Conservation (phyloP, 1,140 invertebrate species). For the Nomia melanderi region DNA sequence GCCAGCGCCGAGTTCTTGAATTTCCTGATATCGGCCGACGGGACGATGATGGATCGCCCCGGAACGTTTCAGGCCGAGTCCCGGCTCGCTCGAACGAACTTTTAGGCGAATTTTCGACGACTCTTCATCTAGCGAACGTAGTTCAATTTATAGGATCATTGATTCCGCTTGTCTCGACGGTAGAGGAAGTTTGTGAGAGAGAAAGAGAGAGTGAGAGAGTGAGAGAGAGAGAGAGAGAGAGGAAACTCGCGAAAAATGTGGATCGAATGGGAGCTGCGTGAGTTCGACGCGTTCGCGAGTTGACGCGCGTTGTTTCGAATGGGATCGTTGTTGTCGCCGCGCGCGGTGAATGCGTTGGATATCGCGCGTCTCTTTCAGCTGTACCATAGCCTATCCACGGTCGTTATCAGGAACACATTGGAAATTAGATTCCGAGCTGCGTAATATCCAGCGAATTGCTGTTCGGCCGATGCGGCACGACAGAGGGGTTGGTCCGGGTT, state of each 20-base stretch:
- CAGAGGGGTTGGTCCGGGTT: neutral
- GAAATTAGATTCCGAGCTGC: constrained; percentile 37
- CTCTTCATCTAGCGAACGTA: constrained; percentile 36
- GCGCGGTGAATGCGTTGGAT: neutral
- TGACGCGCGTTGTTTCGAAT: constrained; percentile 19
- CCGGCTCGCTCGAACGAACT: neutral
- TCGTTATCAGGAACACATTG: constrained; percentile 36
- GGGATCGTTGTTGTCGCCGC: constrained; percentile 6
- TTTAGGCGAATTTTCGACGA: constrained; percentile 26
- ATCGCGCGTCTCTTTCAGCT: constrained; percentile 14
- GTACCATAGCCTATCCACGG: constrained; percentile 33
- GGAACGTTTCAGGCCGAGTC: neutral
- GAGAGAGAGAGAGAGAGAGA: neutral
- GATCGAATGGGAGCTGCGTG: neutral
- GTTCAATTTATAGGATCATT: constrained; percentile 34
- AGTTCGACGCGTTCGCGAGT: constrained; percentile 35
- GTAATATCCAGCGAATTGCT: constrained; percentile 31
- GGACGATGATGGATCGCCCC: constrained; percentile 11
- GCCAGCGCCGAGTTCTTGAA: constrained; percentile 21
- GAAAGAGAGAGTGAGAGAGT: neutral
- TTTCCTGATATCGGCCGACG: neutral
- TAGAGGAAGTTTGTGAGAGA: neutral
- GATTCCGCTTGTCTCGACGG: constrained; percentile 26
- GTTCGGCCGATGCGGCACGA: neutral
- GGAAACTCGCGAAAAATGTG: no score